Base-by-base conservation (phyloP, 2,888 invertebrate genomes). In the Endotricha flammealis region DNA sequence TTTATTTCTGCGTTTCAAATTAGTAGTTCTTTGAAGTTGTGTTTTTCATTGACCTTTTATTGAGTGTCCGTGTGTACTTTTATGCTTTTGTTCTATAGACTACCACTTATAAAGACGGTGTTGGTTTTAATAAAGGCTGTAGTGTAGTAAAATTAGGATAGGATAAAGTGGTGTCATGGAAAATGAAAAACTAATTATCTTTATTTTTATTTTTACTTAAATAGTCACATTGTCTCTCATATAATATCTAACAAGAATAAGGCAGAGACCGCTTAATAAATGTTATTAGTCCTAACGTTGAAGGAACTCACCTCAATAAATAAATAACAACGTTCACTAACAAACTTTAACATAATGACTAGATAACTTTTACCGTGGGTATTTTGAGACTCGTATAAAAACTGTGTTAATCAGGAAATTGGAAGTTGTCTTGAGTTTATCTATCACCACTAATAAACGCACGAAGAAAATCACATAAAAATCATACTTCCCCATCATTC, bases 301-400 rank as follows among this genome's bases (percentile, higher is more conserved):
- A 69, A 78, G 81, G 76, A 76, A 76, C 75, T 76, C 67, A 61
- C 48, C 57, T 72, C 65, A 71, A 64, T 69, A 65, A 72, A 66
- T 71, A 72, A 69, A 64, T 69, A 75, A 69, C 61, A 64, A 66
- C 57, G 46, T 35, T 71, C 60, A 69, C 75, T 80, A 82, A 77
- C 73, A 80, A 79, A 79, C 72, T 69, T 77, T 70, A 67, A 66
- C 58, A 54, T 79, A 75, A 75, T 85, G 81, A 83, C 83, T 85
- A 83, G 85, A 80, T 70, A 68, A 71, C 67, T 57, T 67, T 57
- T 54, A 64, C 65, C 64, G 64, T 60, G 60, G 59, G n/a, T n/a
- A n/a, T 67, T 64, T 65, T 66, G 66, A 65, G 62, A 68, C 59
- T 61, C 58, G 60, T 75, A 73, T 65, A 77, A 72, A 69, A 74